Conservation (phyloP, 2,113 vertebrate species). For the Macquaria australasica region DNA sequence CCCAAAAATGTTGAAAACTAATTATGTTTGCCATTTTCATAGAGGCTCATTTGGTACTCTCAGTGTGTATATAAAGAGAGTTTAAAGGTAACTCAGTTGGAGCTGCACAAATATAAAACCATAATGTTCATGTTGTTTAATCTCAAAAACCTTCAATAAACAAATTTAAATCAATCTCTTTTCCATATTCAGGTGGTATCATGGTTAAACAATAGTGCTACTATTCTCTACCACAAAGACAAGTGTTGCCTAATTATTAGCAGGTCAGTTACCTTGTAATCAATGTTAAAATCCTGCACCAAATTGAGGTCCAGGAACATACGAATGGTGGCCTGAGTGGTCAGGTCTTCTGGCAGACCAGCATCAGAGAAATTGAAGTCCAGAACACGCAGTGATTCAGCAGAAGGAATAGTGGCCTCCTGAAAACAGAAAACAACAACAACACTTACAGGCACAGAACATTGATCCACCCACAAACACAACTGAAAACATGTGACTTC, state of each 20-base stretch:
- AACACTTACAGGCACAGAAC: neutral
- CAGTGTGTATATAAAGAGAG: neutral
- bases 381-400: conserved; percentile 87
- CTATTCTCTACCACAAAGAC: neutral
- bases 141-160: neutral
- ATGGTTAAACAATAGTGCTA: neutral
- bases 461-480: neutral
- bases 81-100: neutral
- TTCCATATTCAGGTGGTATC: neutral
- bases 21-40: neutral
- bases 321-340: conserved; percentile 89
- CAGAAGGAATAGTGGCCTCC: conserved; percentile 90
- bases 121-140: neutral
- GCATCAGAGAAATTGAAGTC: conserved; percentile 94
- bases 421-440: conserved; percentile 55
- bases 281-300: conserved; percentile 92
- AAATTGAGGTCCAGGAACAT: conserved; percentile 95
- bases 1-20: neutral
- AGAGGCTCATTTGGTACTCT: neutral
- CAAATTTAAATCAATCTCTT: neutral
- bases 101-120: neutral
- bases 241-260: neutral
- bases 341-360: conserved; percentile 88
- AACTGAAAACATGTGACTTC: neutral
- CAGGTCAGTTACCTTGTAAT: conserved; percentile 88